phyloP scores from a whole-genome alignment of 2,113 vertebrate species.

The Hemiprocne comata region DNA sequence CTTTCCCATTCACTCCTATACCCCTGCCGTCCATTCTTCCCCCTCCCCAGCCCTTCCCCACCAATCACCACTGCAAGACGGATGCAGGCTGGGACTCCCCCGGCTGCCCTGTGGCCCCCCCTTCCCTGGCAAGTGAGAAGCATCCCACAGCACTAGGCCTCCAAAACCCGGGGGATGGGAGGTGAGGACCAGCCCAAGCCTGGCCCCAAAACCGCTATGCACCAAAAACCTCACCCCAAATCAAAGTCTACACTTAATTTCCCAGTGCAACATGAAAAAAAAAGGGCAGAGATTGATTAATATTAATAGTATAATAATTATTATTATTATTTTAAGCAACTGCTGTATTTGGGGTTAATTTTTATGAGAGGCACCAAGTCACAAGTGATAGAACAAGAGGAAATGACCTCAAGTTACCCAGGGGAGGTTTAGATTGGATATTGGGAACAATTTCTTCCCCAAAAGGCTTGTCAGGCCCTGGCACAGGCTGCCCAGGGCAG shows the following conservation, averaged over 20 bases:
- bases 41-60: background rate
- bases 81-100: background rate
- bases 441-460: no score
- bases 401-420: no score
- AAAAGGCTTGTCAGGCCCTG: no score
- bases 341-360: no score
- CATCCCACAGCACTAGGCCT: background rate
- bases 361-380: no score
- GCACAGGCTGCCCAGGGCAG: no score
- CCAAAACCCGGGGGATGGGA: background rate
- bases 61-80: background rate
- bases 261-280: background rate
- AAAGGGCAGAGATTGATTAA: background rate
- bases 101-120: background rate
- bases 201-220: background rate
- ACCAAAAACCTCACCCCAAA: background rate
- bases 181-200: background rate
- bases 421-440: no score
- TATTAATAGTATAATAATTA: no score
- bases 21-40: no score
- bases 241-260: accelerated
- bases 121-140: background rate
- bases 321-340: background rate
- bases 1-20: no score
- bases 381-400: no score